phyloP scores from a whole-genome alignment of 92 coral and sea anemone species.

The Zoanthus sociatus region DNA sequence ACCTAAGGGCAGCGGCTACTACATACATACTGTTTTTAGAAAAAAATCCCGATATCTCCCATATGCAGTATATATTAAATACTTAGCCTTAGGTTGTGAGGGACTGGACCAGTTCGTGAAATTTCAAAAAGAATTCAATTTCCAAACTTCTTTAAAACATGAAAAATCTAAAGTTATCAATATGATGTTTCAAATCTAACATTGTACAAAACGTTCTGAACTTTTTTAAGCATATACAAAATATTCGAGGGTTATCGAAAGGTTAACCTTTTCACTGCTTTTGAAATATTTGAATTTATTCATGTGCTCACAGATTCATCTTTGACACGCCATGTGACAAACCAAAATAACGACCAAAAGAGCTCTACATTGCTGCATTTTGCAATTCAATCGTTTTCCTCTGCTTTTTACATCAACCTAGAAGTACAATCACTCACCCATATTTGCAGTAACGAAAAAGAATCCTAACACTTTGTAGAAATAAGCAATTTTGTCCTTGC shows the following conservation, averaged over 20 bases:
- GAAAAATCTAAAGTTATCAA: too few species aligned
- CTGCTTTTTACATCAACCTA: neutral
- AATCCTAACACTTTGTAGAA: neutral
- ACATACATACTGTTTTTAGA: too few species aligned
- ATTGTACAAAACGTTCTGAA: too few species aligned
- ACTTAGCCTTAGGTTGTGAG: too few species aligned
- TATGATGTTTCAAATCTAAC: too few species aligned
- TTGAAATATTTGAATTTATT: neutral
- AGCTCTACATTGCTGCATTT: neutral
- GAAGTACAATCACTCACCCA: conserved; percentile 17
- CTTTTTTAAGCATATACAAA: neutral
- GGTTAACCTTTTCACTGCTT: neutral
- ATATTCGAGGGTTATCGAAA: neutral
- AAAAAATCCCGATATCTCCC: too few species aligned
- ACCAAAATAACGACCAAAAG: neutral
- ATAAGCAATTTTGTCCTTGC: too few species aligned
- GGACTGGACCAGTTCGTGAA: too few species aligned
- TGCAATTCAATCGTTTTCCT: neutral
- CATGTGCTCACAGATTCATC: neutral
- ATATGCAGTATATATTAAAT: too few species aligned
- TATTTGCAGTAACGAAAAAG: neutral
- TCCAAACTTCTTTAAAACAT: too few species aligned
- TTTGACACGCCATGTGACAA: conserved; percentile 1
- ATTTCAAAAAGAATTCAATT: too few species aligned
- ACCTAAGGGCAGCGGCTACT: too few species aligned